phyloP scores from a whole-genome alignment of 2,113 vertebrate genomes.

The Aegotheles bennettii region DNA sequence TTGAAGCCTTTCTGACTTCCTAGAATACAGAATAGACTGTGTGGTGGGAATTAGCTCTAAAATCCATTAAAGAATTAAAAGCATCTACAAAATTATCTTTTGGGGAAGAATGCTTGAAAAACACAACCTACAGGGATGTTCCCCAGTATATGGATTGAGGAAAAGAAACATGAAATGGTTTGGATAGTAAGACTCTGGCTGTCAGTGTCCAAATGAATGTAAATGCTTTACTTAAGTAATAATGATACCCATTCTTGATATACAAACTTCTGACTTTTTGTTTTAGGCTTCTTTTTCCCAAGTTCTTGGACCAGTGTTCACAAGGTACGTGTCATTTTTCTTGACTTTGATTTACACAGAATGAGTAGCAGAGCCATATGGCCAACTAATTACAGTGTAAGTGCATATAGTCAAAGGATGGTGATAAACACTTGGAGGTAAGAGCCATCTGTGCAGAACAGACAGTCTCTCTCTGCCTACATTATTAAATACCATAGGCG shows the following conservation, averaged over 20 bases:
- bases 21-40: not conserved
- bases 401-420: not conserved
- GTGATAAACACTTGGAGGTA: not conserved
- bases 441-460: not conserved
- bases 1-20: not conserved
- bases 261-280: not conserved
- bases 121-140: not conserved
- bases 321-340: conserved; percentile 77
- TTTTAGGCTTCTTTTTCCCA: conserved; percentile 88
- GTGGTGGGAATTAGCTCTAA: not conserved
- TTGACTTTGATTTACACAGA: not conserved
- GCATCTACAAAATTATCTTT: not conserved
- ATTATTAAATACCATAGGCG: not conserved
- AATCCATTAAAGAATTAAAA: not conserved
- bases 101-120: not conserved
- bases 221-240: not conserved
- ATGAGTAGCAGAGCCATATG: not conserved
- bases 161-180: not conserved
- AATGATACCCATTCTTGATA: not conserved
- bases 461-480: not conserved
- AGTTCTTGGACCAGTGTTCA: conserved; percentile 93
- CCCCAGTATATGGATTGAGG: not conserved
- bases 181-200: not conserved
- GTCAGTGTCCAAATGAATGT: not conserved
- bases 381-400: not conserved